phyloP scores from a whole-genome alignment of 1,140 invertebrate genomes.

The Drosophila seguyi region DNA sequence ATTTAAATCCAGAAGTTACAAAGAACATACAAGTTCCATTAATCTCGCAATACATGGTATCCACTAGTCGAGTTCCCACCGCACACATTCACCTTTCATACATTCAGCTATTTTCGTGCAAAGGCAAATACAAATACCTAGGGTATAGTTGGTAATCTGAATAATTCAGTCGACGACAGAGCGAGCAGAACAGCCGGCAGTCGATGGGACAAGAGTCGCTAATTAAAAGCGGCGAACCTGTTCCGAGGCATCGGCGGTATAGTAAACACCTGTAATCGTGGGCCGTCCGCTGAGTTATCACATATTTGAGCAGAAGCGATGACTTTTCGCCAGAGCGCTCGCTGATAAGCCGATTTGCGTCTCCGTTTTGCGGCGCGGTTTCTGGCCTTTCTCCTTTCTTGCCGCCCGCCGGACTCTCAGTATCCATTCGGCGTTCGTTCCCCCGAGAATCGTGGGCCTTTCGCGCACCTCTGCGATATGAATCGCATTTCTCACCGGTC shows the following conservation, averaged over 20 bases:
- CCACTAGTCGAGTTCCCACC: slow-evolving; percentile 15
- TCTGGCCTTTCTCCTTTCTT: slow-evolving; percentile 32
- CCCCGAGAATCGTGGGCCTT: slow-evolving; percentile 24
- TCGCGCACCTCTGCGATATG: slow-evolving; percentile 34
- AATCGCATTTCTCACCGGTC: slow-evolving; percentile 11
- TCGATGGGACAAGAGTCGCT: slow-evolving; percentile 52
- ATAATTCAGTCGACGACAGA: slow-evolving; percentile 57
- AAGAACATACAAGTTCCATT: not conserved
- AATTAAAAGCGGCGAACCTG: slow-evolving; percentile 70
- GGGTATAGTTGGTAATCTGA: slow-evolving; percentile 73
- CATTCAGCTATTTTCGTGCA: slow-evolving; percentile 68
- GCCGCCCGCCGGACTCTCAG: slow-evolving; percentile 32
- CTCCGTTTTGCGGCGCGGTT: slow-evolving; percentile 41
- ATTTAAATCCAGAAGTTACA: not conserved
- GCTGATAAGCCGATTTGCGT: slow-evolving; percentile 82
- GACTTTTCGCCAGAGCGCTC: slow-evolving; percentile 44
- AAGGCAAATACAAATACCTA: slow-evolving; percentile 59
- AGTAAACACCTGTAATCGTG: slow-evolving; percentile 79
- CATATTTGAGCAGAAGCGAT: slow-evolving; percentile 62
- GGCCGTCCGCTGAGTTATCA: slow-evolving; percentile 68
- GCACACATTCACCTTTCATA: slow-evolving; percentile 2
- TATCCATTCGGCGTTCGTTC: slow-evolving; percentile 43
- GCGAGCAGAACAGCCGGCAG: slow-evolving; percentile 22
- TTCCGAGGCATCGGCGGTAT: slow-evolving; percentile 43
- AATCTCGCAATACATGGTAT: slow-evolving; percentile 10